Evolutionary conservation across 2,888 invertebrate species (phyloP).

Genomic region (Gerris lacustris): DNA sequence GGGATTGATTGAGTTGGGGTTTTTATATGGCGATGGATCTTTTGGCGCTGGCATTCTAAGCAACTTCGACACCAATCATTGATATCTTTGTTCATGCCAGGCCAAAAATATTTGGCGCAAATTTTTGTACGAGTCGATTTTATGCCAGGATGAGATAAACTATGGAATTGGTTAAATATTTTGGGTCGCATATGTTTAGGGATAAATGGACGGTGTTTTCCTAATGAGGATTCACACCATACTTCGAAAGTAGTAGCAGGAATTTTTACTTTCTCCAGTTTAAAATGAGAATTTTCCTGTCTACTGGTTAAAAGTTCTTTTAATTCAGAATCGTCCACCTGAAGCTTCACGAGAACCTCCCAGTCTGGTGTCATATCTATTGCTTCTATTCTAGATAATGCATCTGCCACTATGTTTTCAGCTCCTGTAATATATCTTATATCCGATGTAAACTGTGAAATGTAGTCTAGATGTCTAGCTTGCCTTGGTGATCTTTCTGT

Average conservation of each 20-base stretch:
- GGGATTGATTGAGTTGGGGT: background rate
- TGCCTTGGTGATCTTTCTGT: too few relatives aligned
- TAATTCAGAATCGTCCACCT: too few relatives aligned
- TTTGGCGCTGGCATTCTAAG: constrained; percentile 32
- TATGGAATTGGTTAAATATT: constrained; percentile 27
- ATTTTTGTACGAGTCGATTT: constrained; percentile 17
- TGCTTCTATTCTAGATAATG: too few relatives aligned
- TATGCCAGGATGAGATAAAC: constrained; percentile 26
- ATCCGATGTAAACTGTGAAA: too few relatives aligned
- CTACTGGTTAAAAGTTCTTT: too few relatives aligned
- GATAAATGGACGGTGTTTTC: constrained; percentile 26
- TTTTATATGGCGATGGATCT: constrained; percentile 18
- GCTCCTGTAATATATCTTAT: too few relatives aligned
- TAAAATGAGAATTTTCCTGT: too few relatives aligned
- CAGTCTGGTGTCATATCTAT: too few relatives aligned
- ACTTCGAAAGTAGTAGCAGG: background rate
- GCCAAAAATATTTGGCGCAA: constrained; percentile 25
- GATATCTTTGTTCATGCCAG: constrained; percentile 27
- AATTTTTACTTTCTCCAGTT: too few relatives aligned
- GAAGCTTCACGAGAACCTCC: too few relatives aligned
- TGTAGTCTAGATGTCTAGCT: too few relatives aligned
- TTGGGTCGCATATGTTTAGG: constrained; percentile 24
- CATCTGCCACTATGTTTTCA: too few relatives aligned
- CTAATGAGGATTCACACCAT: constrained; percentile 26
- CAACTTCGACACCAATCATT: constrained; percentile 31